These are phyloP conservation scores for Catharus minimus DNA, from an alignment of 2,113 vertebrate species.

Conservation along the genomic window DNA sequence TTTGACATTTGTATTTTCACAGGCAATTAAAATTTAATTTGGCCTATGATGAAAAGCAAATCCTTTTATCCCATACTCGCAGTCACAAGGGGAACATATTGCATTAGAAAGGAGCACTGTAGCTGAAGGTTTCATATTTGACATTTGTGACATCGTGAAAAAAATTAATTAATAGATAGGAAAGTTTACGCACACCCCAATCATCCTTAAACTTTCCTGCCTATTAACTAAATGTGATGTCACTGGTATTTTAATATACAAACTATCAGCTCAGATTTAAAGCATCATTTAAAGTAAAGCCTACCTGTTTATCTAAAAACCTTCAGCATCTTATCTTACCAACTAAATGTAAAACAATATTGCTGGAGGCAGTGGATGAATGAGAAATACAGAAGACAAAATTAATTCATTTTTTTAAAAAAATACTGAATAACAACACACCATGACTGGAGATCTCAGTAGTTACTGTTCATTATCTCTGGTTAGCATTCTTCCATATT, in stretches of 20 bases:
- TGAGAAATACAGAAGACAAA: background rate
- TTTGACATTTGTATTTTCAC: slow-evolving; percentile 77
- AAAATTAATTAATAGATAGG: slow-evolving; percentile 19
- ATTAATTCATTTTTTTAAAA: background rate
- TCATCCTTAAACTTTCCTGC: background rate
- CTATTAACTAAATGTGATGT: background rate
- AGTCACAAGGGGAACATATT: slow-evolving; percentile 49
- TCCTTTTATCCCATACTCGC: slow-evolving; percentile 69
- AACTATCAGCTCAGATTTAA: background rate
- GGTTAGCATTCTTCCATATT: background rate
- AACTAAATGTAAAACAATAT: background rate
- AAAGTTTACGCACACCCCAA: rapidly evolving
- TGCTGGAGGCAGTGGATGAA: background rate
- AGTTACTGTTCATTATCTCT: background rate
- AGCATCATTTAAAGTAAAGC: background rate
- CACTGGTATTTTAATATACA: background rate
- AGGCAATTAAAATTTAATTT: slow-evolving; percentile 80
- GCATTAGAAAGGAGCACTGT: slow-evolving; percentile 59
- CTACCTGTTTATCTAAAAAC: background rate
- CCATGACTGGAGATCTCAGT: background rate
- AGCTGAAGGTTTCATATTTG: slow-evolving; percentile 41
- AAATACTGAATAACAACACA: background rate
- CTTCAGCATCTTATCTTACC: background rate
- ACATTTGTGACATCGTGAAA: slow-evolving; percentile 4
- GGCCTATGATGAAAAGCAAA: slow-evolving; percentile 70